Evolutionary conservation across 2,113 vertebrate genomes (phyloP).

Genomic region (Marmota monax): DNA sequence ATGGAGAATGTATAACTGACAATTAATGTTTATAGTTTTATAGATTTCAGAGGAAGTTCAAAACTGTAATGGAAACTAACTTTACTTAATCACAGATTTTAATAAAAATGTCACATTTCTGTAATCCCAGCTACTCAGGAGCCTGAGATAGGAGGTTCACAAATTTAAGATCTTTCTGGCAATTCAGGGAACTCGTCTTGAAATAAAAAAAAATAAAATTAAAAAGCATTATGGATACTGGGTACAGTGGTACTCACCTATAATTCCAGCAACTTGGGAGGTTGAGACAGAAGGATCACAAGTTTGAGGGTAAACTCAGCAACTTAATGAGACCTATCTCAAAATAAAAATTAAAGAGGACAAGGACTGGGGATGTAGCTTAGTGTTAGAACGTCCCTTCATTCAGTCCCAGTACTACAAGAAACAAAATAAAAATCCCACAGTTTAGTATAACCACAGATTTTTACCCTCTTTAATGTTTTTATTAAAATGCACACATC

Average conservation of each 20-base stretch:
- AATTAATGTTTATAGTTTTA: conserved; percentile 25
- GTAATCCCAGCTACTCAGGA: too few species aligned
- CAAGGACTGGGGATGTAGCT: not conserved
- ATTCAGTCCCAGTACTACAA: not conserved
- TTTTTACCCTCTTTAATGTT: conserved; percentile 38
- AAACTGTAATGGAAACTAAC: conserved; percentile 20
- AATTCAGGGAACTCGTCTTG: too few species aligned
- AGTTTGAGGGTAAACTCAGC: too few species aligned
- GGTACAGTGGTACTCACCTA: not conserved
- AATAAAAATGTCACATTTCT: not conserved
- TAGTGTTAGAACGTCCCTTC: too few species aligned
- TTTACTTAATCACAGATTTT: conserved; percentile 11
- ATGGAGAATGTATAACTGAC: conserved; percentile 27
- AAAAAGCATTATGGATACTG: too few species aligned
- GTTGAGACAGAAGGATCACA: not conserved
- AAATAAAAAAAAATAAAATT: too few species aligned
- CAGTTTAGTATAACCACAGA: not conserved
- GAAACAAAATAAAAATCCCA: not conserved
- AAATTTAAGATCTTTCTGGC: too few species aligned
- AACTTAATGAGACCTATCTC: not conserved
- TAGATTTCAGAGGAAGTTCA: not conserved
- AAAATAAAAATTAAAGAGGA: not conserved
- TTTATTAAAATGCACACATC: not conserved
- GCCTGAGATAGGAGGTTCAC: too few species aligned
- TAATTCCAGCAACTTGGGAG: not conserved